Base-by-base conservation (phyloP, 2,797 vertebrate genomes). In the Mormyrus hasselquistii region DNA sequence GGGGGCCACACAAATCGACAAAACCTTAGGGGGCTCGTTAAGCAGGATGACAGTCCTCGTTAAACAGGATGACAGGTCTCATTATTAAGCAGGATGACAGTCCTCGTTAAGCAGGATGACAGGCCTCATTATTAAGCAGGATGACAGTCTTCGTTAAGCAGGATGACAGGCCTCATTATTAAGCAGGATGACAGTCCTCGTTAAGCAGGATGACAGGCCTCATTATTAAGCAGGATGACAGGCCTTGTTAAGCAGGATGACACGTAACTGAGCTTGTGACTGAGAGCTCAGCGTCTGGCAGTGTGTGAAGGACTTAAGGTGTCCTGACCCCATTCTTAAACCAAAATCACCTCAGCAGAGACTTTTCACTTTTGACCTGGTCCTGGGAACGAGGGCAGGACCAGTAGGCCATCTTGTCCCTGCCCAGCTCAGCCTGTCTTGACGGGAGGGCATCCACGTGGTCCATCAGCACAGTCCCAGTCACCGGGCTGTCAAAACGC, bases 371-470 rank as follows among this genome's bases (percentile, higher is more conserved):
- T 29, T 2, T 92, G 10, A 92, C 86, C 53, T 90, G 90, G 14
- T 90, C 89, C 10, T 90, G 89, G 3, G 89, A 87, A 88, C 89
- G 86, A 22, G 92, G 91, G 89, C 96, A 97, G 14, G 47, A 34
- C 0, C 89, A 88, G 5, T 92, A 91, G 89, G 53, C 90, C 38
- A 82, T 93, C 87, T 91, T 94, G 79, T 96, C 96, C 1, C 90
- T 92, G 47, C 94, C 94, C 90, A 93, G 94, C 90, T 96, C 96
- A 22, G 92, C 14, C 82, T 87, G 91, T 88, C 95, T 94, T 8
- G 95, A 96, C 10, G 94, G 92, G 90, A 97, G 96, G 91, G 92
- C 93, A 90, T 97, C 96, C 6, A 97, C 93, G 91, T 94, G 94
- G 34, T 95, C 93, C 2, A 95, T 92, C 87, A 97, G 88, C 76